Percentiles rank a stretch among this genome's conserved stretches.
Evolutionary conservation across 2,797 vertebrate genomes (phyloP).

Genomic region (Emydoidea blandingii): DNA sequence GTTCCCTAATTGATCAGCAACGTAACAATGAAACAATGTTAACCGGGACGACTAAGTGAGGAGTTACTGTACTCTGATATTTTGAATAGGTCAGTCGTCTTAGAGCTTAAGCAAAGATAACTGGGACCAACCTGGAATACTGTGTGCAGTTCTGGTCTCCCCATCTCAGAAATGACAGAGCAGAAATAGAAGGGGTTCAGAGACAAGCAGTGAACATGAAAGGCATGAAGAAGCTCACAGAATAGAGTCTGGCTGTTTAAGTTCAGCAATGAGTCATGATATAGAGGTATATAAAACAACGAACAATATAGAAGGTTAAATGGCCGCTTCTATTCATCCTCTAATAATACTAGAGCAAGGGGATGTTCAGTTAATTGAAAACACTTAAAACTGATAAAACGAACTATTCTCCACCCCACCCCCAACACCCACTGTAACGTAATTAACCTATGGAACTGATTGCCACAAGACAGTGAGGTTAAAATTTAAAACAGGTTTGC

Average conservation of each 20-base stretch:
- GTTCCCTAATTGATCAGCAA: no score
- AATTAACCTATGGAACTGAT: neutral
- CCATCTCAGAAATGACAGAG: neutral
- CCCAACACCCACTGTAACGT: neutral
- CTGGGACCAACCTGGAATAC: slow-evolving; percentile 37
- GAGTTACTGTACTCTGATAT: slow-evolving; percentile 9
- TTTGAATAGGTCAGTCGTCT: slow-evolving; percentile 61
- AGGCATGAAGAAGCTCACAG: neutral
- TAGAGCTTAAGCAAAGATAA: slow-evolving; percentile 68
- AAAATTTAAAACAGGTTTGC: neutral
- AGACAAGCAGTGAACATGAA: neutral
- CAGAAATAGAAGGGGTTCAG: neutral
- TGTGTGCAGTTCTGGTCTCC: neutral
- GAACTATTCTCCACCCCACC: neutral
- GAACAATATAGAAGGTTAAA: neutral
- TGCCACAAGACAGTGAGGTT: neutral
- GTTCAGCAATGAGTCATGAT: neutral
- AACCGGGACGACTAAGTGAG: no score
- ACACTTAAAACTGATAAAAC: neutral
- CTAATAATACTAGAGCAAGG: neutral
- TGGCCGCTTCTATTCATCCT: neutral
- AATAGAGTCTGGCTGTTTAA: neutral
- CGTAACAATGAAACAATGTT: no score
- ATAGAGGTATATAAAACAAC: neutral
- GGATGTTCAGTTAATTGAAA: neutral